Evolutionary conservation across 2,113 vertebrate genomes (phyloP), one percentile per base, ranked within the genome.

Genomic region (Peromyscus maniculatus): DNA sequence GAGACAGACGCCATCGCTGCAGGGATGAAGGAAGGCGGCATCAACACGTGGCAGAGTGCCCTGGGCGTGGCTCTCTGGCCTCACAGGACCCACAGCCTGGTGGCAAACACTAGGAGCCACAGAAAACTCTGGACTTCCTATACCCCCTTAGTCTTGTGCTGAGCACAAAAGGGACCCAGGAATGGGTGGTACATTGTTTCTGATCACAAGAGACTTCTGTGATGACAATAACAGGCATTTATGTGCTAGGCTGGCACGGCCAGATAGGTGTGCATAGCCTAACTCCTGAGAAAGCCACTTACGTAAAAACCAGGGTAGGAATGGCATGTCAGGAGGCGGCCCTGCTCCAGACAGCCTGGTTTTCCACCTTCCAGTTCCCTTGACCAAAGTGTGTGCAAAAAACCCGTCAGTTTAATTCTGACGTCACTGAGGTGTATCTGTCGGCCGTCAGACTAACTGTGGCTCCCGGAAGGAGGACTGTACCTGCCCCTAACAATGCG

Each of bases 1-100:
- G 93, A 98, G 93, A 98, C 28, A 97, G 97, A 97, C 52, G 64
- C 95, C 77, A 96, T 16, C 0, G 31, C 96, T 97, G 97, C 22
- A 88, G 91, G 69, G 31, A 31, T 28, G 16, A 24, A 10, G 66
- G 33, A 13, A 49, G 0, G 1, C 9, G 33, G 84, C 46, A 31
- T 71, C 31, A 26, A 36, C 86, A 36, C 2, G 0, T 0, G 0
- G 0, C 66, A 57, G 33, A 66, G 83, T 5, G 7, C 64, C 49
- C 39, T 0, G 5, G n/a, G 21, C 39, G 22, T 0, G 46, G 78
- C 1, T 11, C 72, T 69, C 43, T 31, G 66, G 69, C 13, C 66
- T 77, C 16, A 31, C 0, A 1, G 75, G 19, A 89, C 74, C 5
- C 21, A 55, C 78, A 33, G 91, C n/a, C 15, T 8, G 2, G 15